Evolutionary conservation across 53 echinoderm and acorn worm species (phyloP).

Genomic region (Crossaster papposus): DNA sequence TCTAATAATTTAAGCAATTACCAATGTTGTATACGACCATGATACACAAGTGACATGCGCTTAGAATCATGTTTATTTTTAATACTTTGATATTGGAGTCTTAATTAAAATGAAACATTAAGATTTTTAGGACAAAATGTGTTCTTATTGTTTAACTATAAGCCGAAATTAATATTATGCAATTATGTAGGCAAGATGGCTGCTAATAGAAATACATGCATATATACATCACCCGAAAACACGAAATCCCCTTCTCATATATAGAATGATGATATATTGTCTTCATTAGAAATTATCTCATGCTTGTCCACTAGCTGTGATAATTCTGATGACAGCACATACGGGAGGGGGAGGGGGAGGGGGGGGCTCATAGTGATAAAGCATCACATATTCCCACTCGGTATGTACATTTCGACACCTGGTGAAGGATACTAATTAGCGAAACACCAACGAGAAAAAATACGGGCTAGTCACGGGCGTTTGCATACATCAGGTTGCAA

Average conservation of each 20-base stretch:
- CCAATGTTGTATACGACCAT: no score
- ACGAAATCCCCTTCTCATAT: not conserved
- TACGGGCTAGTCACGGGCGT: no score
- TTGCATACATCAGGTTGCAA: not conserved
- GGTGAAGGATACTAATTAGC: not conserved
- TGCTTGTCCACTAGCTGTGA: not conserved
- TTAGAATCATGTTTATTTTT: no score
- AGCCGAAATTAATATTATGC: no score
- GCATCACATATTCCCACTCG: slow-evolving; percentile 21
- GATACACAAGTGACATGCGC: no score
- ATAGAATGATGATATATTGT: slow-evolving; percentile 16
- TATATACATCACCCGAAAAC: not conserved
- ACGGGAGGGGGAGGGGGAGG: not conserved
- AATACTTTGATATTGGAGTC: no score
- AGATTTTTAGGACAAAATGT: no score
- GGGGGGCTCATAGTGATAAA: not conserved
- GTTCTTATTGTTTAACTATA: no score
- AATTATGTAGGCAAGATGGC: not conserved
- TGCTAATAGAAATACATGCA: not conserved
- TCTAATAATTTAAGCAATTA: no score
- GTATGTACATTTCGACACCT: slow-evolving; percentile 32
- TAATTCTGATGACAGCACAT: not conserved
- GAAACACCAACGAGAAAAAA: not conserved
- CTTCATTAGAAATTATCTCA: slow-evolving; percentile 6
- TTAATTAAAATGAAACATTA: no score